Base-by-base conservation (phyloP, 1,140 invertebrate genomes). In the Heliconius hewitsoni region DNA sequence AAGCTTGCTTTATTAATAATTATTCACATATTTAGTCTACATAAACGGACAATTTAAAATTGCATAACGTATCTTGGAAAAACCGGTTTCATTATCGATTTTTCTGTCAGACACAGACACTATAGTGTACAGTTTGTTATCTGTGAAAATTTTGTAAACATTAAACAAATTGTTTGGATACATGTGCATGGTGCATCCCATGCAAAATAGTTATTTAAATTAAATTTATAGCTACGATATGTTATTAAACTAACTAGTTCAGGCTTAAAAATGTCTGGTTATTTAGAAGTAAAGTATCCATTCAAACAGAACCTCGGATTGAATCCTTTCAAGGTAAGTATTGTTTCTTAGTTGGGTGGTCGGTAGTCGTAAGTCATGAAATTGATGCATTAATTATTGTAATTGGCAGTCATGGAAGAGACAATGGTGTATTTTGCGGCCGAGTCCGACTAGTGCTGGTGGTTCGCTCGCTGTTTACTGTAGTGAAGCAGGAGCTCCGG, bases 271-370 rank as follows among this genome's bases (percentile, higher is more conserved):
- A 94, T 94, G 92, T 94, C 92, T 66, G 93, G 93, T 77, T 94
- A 93, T 82, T 85, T 94, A 73, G 93, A 94, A 78, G 90, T 94
- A 77, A 94, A 94, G 84, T 94, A 94, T 88, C 92, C 92, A 27
- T 92, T 92, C 60, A 93, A 87, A 83, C 89, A 89, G 71, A 92
- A 91, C 81, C 86, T 93, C 42, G 90, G 90, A 23, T 83, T 93
- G 82, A 92, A 93, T 87, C 91, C 91, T 77, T 94, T 94, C 83
- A 94, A 94, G 91, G 92, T 94, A 82, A 86, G 86, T 90, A 81
- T 84, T 81, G 78, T 82, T 81, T 77, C 19, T 6, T 77, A 76
- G 76, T 76, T 80, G 72, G 66, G 74, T 72, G 23, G 46, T 74
- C 57, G 55, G 52, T 84, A 70, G 76, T 78, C 30, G 72, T 77